These are phyloP conservation scores for Platalea minor DNA, from an alignment of 2,797 vertebrate genomes.

Conservation along the genomic window DNA sequence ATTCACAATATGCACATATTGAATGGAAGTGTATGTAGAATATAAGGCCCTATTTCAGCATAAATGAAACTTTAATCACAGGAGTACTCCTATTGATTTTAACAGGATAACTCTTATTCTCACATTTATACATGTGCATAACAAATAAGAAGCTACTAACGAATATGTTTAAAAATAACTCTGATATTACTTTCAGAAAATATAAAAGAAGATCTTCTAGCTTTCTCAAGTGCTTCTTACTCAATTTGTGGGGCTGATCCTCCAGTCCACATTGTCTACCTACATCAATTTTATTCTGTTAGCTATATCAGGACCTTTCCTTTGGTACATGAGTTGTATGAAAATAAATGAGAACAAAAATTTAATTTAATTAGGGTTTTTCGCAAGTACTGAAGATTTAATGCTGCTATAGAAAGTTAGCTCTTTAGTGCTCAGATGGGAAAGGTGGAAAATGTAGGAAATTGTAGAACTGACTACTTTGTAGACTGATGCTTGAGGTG, in stretches of 20 bases:
- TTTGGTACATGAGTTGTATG: not conserved
- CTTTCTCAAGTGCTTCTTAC: not conserved
- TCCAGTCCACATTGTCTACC: not conserved
- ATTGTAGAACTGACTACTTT: not conserved
- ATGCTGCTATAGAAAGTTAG: not conserved
- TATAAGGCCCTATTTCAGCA: constrained; percentile 14
- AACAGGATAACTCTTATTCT: constrained; percentile 4
- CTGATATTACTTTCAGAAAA: not conserved
- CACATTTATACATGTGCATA: constrained; percentile 20
- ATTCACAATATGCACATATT: constrained; percentile 63
- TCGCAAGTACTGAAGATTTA: not conserved
- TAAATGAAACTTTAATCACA: constrained; percentile 49
- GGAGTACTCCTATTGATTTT: constrained; percentile 14
- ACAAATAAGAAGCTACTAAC: not conserved
- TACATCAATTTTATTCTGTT: not conserved
- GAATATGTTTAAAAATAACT: constrained; percentile 10
- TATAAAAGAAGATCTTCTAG: not conserved
- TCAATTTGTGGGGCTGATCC: not conserved
- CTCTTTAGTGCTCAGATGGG: not conserved
- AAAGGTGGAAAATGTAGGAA: not conserved
- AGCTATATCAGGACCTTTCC: not conserved
- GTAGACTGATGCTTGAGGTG: not conserved
- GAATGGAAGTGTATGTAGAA: constrained; percentile 42
- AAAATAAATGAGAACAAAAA: not conserved
- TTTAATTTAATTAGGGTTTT: not conserved